Conservation (phyloP, 2,888 invertebrate genomes). For the Alitta virens region DNA sequence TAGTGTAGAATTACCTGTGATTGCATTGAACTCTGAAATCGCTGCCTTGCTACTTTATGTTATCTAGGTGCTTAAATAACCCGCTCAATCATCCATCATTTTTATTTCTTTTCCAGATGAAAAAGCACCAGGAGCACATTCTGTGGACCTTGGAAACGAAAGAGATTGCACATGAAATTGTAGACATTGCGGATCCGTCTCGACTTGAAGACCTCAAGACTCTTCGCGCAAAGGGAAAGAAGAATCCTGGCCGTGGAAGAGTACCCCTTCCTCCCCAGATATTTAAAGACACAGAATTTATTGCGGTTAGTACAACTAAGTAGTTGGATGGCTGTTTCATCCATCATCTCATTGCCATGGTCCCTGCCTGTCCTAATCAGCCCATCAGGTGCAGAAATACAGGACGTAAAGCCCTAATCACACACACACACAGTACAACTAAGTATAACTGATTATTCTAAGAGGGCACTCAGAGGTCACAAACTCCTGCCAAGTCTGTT, state of each 20-base stretch:
- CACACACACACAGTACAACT: too few species aligned
- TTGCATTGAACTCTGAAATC: background rate
- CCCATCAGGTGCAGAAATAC: too few species aligned
- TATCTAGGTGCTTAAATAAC: background rate
- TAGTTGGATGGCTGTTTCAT: too few species aligned
- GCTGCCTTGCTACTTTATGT: background rate
- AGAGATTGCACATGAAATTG: slow-evolving; percentile 80
- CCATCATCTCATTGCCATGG: too few species aligned
- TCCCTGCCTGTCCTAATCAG: too few species aligned
- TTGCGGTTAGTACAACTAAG: slow-evolving; percentile 85
- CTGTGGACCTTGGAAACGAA: slow-evolving; percentile 90
- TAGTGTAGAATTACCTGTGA: too few species aligned
- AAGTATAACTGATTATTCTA: too few species aligned
- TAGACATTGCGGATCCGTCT: slow-evolving; percentile 94
- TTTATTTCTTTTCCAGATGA: slow-evolving; percentile 80
- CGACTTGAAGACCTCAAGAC: slow-evolving; percentile 83
- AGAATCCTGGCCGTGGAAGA: slow-evolving; percentile 30
- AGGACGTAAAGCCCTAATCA: too few species aligned
- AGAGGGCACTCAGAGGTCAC: too few species aligned
- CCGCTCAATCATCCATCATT: too few species aligned
- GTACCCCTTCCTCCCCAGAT: slow-evolving; percentile 77
- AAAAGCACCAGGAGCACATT: slow-evolving; percentile 91
- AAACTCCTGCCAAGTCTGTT: too few species aligned
- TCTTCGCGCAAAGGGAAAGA: slow-evolving; percentile 76
- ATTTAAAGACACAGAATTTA: slow-evolving; percentile 82